Evolutionary conservation across 2,113 vertebrate species (phyloP).

Genomic region (Eulemur macaco): DNA sequence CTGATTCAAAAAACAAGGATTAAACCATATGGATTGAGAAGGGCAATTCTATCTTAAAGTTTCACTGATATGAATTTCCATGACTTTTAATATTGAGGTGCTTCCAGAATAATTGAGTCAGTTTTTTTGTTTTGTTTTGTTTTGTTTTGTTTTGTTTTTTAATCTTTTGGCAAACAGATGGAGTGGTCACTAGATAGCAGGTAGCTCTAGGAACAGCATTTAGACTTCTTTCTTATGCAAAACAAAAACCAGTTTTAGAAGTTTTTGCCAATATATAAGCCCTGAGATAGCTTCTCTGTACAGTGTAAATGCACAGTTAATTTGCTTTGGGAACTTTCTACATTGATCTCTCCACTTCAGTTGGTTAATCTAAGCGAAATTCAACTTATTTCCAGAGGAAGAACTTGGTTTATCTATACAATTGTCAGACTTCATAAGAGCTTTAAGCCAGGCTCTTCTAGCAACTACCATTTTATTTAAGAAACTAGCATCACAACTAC

Average conservation of each 20-base stretch:
- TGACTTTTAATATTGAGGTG: conserved; percentile 51
- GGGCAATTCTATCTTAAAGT: neutral
- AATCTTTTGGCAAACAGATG: neutral
- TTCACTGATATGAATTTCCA: conserved; percentile 14
- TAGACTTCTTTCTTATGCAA: conserved; percentile 25
- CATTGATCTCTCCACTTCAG: conserved; percentile 40
- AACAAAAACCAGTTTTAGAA: neutral
- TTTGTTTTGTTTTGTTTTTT: neutral
- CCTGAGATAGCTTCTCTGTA: neutral
- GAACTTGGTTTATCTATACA: conserved; percentile 51
- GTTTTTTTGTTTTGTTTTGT: neutral
- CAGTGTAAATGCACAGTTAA: neutral
- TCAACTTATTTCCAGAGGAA: conserved; percentile 18
- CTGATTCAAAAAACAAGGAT: conserved; percentile 51
- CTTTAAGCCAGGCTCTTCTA: conserved; percentile 58
- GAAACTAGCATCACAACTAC: conserved; percentile 18
- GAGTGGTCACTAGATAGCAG: neutral
- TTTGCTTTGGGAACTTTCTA: neutral
- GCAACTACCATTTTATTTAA: conserved; percentile 55
- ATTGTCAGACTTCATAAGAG: conserved; percentile 51
- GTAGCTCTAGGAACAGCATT: neutral
- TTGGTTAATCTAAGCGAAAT: conserved; percentile 28
- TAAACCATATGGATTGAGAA: conserved; percentile 72
- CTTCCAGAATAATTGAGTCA: neutral
- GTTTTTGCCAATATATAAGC: conserved; percentile 24